These are phyloP conservation scores for Mobula birostris DNA, from an alignment of 2,113 vertebrate genomes.

Conservation along the genomic window DNA sequence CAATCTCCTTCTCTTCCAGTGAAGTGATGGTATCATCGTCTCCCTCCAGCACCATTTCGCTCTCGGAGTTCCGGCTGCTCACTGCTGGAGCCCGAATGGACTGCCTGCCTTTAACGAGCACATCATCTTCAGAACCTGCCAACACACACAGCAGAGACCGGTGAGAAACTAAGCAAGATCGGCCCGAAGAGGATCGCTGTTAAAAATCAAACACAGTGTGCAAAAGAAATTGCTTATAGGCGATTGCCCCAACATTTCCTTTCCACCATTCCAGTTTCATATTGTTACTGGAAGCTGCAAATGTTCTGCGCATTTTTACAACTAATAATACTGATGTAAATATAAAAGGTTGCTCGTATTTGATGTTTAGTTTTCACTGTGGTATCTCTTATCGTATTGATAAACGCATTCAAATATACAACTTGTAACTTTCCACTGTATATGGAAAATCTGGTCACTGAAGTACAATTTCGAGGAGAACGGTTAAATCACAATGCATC, in stretches of 20 bases:
- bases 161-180: not conserved
- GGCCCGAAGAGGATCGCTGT: not conserved
- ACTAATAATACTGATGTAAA: not conserved
- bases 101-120: slow-evolving; percentile 85
- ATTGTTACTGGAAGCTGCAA: not conserved
- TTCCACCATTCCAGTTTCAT: not conserved
- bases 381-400: not conserved
- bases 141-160: slow-evolving; percentile 25
- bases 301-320: not conserved
- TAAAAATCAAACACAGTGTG: not conserved
- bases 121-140: slow-evolving; percentile 81
- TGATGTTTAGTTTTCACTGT: not conserved
- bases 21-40: slow-evolving; percentile 91
- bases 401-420: not conserved
- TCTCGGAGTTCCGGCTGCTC: slow-evolving; percentile 87
- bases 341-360: not conserved
- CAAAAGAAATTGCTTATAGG: not conserved
- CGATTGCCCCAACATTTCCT: not conserved
- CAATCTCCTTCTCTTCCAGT: slow-evolving; percentile 91
- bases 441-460: not conserved
- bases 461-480: not conserved
- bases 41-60: slow-evolving; percentile 74
- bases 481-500: not conserved
- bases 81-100: slow-evolving; percentile 83
- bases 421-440: not conserved